Base-by-base conservation (phyloP, 2,888 invertebrate species). In the Punctoribates punctum region DNA sequence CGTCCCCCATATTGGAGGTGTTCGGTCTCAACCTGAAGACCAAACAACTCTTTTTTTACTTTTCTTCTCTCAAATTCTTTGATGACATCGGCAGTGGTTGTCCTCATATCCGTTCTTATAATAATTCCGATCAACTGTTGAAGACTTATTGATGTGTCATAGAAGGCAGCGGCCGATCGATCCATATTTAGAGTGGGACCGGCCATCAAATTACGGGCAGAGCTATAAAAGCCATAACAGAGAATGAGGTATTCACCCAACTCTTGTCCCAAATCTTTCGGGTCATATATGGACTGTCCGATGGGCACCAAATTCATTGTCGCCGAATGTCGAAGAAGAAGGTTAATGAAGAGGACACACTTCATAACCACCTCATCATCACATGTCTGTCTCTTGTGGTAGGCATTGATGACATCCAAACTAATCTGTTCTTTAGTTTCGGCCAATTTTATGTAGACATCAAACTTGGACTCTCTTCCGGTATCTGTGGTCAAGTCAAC, bases 11-110 rank as follows among this genome's bases (percentile, higher is more conserved):
- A 76, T 3, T 6, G 5, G 2, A 76, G 23, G 27, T 77, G 77
- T 11, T 5, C 73, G 15, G 76, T 72, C 13, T 67, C 27, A 1
- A 77, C 62, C 38, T 76, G 77, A 25, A 77, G 57, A 1, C 38
- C 54, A n/a, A 9, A 11, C 51, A 77, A 62, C 23, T 72, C 75
- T 72, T 70, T 76, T 23, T 23, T 38, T 0, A 77, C 20, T 46
- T 60, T 3, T 27, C n/a, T 62, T 13, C 27, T 57, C 4, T 74
- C 29, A 38, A 1, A 60, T 6, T 70, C 42, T 17, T 15, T 57
- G 6, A 77, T 15, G 8, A 3, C 34, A 34, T 34, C 8, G 3
- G 15, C 27, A 25, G 42, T 23, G 17, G 3, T n/a, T n/a, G n/a
- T n/a, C n/a, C n/a, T n/a, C n/a, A n/a, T n/a, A n/a, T n/a, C n/a